Evolutionary conservation across 2,113 vertebrate genomes (phyloP).

Genomic region (Sorex araneus): DNA sequence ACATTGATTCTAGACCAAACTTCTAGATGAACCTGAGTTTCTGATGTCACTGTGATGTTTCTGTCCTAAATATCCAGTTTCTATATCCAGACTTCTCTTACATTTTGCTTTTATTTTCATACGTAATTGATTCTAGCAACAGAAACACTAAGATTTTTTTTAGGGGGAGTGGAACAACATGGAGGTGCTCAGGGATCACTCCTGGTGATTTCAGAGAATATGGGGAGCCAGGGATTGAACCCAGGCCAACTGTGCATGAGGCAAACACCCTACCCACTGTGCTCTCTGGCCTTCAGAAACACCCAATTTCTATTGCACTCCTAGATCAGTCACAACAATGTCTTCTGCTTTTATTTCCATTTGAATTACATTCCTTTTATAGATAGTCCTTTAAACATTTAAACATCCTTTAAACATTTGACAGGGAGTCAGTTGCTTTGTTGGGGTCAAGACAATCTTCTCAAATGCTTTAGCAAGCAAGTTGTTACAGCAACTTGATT

Average conservation of each 20-base stretch:
- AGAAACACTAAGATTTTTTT: neutral
- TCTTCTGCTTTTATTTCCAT: conserved; percentile 45
- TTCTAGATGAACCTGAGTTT: neutral
- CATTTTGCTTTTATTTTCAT: conserved; percentile 47
- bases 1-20: neutral
- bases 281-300: neutral
- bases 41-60: neutral
- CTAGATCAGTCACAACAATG: conserved; percentile 10
- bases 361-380: neutral
- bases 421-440: neutral
- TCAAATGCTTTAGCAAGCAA: conserved; percentile 34
- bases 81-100: conserved; percentile 11
- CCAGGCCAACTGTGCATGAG: too few species aligned
- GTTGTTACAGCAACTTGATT: neutral
- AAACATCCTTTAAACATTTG: conserved; percentile 47
- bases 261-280: too few species aligned
- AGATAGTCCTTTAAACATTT: conserved; percentile 20
- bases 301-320: conserved; percentile 3
- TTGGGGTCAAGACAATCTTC: neutral
- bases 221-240: too few species aligned
- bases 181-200: too few species aligned
- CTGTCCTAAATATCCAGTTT: neutral
- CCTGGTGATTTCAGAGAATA: too few species aligned
- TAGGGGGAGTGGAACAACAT: too few species aligned
- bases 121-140: neutral